Conservation (phyloP, 2,888 invertebrate species). For the Chelonus formosanus region DNA sequence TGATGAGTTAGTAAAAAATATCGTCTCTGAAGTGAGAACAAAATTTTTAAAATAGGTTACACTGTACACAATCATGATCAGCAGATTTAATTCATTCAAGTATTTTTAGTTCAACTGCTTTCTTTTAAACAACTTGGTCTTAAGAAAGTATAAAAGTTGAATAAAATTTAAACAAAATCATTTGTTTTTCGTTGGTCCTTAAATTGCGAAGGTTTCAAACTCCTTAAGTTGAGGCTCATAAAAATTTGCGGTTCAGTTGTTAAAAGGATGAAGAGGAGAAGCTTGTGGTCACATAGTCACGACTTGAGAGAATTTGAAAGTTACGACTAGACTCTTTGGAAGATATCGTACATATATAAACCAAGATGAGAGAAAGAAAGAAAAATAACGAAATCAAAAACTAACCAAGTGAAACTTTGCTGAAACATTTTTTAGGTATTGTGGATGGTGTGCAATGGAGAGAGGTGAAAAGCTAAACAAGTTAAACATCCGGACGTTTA, state of each 20-base stretch:
- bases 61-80: no score
- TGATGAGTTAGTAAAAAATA: no score
- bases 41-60: no score
- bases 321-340: constrained; percentile 21
- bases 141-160: no score
- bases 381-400: constrained; percentile 18
- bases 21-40: no score
- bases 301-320: constrained; percentile 30
- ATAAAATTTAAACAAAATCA: no score
- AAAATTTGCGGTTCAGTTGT: constrained; percentile 31
- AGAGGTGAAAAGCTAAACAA: constrained; percentile 19
- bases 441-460: neutral
- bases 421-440: constrained; percentile 21
- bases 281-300: constrained; percentile 34
- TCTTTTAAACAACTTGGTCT: no score
- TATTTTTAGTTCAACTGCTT: no score
- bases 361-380: constrained; percentile 16
- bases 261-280: constrained; percentile 28
- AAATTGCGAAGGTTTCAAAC: no score
- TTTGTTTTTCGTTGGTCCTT: no score
- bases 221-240: constrained; percentile 15
- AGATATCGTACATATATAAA: neutral
- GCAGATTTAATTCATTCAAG: no score
- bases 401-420: constrained; percentile 27
- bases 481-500: constrained; percentile 18